These are phyloP conservation scores for Parazoanthus swiftii DNA, from an alignment of 92 coral and sea anemone species.

Conservation along the genomic window DNA sequence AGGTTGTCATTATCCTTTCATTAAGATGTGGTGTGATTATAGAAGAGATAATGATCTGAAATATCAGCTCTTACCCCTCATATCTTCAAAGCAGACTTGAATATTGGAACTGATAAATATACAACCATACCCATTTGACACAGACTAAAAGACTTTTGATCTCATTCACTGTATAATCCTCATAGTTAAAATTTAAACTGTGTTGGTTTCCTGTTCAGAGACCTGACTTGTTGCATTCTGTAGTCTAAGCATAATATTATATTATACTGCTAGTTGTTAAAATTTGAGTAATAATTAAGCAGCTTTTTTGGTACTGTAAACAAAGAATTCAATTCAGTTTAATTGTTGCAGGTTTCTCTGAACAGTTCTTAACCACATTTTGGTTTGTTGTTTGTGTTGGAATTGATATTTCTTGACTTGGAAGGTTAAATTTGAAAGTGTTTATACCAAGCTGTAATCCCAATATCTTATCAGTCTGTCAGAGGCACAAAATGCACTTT, in stretches of 20 bases:
- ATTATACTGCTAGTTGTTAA: neutral
- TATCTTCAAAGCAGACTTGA: neutral
- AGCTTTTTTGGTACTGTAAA: neutral
- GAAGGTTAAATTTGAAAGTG: conserved; percentile 27
- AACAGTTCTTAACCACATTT: neutral
- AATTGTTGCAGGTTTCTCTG: conserved; percentile 11
- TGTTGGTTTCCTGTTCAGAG: conserved; percentile 7
- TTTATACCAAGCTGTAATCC: conserved; percentile 22
- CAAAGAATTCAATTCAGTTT: neutral
- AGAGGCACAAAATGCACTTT: conserved; percentile 14
- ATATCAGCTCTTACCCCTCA: conserved; percentile 15
- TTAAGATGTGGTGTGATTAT: conserved; percentile 35
- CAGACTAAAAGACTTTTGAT: conserved; percentile 16
- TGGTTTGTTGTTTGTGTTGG: neutral
- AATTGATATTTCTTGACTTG: neutral
- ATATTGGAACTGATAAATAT: neutral
- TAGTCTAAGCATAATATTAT: neutral
- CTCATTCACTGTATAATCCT: neutral
- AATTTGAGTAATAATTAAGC: conserved; percentile 10
- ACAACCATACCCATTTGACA: conserved; percentile 2
- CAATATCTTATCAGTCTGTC: conserved; percentile 26
- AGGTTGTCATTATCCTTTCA: neutral
- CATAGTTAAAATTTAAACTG: neutral
- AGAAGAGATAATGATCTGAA: conserved; percentile 31
- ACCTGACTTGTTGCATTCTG: neutral